These are phyloP conservation scores for Diplazon laetatorius DNA, from an alignment of 2,888 invertebrate species.

Conservation along the genomic window DNA sequence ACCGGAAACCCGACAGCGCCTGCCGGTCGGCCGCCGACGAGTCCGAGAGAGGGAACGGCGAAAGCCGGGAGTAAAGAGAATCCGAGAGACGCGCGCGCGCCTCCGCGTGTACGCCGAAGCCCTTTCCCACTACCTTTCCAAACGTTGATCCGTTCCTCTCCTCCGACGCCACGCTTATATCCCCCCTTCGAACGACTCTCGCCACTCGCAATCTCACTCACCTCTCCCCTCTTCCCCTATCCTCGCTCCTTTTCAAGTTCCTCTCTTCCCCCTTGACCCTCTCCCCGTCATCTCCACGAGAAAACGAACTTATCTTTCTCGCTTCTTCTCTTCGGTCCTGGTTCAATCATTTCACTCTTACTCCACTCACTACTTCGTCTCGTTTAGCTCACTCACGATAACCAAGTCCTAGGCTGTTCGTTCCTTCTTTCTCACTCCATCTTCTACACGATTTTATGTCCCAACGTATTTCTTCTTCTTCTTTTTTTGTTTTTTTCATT, in stretches of 20 bases:
- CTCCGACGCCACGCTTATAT: constrained; percentile 32
- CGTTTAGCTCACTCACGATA: constrained; percentile 32
- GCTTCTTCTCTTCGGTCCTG: too few species aligned
- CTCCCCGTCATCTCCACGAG: constrained; percentile 28
- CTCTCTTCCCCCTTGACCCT: constrained; percentile 22
- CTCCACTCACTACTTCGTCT: constrained; percentile 57
- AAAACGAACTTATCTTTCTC: constrained; percentile 40
- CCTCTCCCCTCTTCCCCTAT: constrained; percentile 31
- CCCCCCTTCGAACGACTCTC: constrained; percentile 15
- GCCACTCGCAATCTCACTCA: constrained; percentile 3
- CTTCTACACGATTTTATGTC: constrained; percentile 16
- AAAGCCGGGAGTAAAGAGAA: constrained; percentile 44
- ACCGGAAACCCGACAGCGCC: constrained; percentile 75
- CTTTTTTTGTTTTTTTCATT: not conserved
- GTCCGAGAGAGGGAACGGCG: constrained; percentile 21
- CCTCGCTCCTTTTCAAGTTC: constrained; percentile 22
- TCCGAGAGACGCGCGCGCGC: constrained; percentile 37
- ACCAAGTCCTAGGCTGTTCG: constrained; percentile 37
- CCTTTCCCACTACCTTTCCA: constrained; percentile 37
- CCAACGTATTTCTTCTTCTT: constrained; percentile 9
- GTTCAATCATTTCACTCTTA: constrained; percentile 50
- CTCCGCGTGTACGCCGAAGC: constrained; percentile 48
- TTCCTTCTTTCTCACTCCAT: constrained; percentile 38
- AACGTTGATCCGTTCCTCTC: constrained; percentile 29
- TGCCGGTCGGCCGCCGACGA: constrained; percentile 63